Evolutionary conservation across 1,140 invertebrate genomes (phyloP).

Genomic region (Asbolus verrucosus): DNA sequence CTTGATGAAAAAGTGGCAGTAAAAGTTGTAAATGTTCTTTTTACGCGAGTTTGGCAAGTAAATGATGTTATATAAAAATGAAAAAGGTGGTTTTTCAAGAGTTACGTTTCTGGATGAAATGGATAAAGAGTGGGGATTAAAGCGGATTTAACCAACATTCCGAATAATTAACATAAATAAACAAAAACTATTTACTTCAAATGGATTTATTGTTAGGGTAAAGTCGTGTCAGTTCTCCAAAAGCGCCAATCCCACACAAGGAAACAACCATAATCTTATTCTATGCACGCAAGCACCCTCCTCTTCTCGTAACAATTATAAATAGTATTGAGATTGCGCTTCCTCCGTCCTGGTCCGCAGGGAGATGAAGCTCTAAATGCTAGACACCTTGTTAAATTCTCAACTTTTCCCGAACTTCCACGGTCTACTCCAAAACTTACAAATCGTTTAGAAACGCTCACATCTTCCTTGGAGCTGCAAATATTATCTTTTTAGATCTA

Average conservation of each 20-base stretch:
- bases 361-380: constrained; percentile 41
- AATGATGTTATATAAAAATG: too few relatives aligned
- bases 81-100: too few relatives aligned
- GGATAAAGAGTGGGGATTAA: too few relatives aligned
- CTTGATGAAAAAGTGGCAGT: too few relatives aligned
- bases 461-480: constrained; percentile 9
- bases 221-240: constrained; percentile 7
- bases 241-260: not conserved
- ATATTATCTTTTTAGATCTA: constrained; percentile 2
- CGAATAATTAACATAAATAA: constrained; percentile 23
- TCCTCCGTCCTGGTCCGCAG: constrained; percentile 44
- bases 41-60: too few relatives aligned
- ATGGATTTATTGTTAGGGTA: constrained; percentile 14
- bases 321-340: constrained; percentile 33
- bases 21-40: too few relatives aligned
- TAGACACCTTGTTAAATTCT: constrained; percentile 41
- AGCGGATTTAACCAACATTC: too few relatives aligned
- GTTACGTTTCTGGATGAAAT: too few relatives aligned
- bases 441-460: constrained; percentile 33
- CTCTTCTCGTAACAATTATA: constrained; percentile 35
- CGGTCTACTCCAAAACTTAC: constrained; percentile 40
- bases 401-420: constrained; percentile 44
- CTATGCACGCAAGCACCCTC: not conserved
- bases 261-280: constrained; percentile 1
- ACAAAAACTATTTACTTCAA: not conserved